Percentiles rank a stretch among this genome's conserved stretches.
phyloP scores from a whole-genome alignment of 2,113 vertebrate species.

The Periophthalmodon schlosseri region DNA sequence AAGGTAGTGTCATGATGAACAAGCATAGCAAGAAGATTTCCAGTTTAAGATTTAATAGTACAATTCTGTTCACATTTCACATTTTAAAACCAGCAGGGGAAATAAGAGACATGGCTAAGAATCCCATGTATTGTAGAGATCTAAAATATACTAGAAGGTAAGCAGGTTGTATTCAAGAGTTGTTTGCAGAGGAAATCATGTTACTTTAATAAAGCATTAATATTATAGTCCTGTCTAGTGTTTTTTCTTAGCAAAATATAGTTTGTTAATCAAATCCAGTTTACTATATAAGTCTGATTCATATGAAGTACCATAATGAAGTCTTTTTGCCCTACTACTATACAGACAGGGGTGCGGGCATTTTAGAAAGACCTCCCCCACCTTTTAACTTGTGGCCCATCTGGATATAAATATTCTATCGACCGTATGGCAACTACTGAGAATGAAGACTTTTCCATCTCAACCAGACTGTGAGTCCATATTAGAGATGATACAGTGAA shows the following conservation, averaged over 20 bases:
- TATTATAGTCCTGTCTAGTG: background rate
- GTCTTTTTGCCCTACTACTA: background rate
- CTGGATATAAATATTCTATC: conserved; percentile 13
- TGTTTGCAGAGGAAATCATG: background rate
- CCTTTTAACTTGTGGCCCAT: conserved; percentile 8
- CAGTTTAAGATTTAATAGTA: no score
- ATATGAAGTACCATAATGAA: background rate
- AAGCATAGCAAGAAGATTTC: no score
- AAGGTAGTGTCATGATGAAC: no score
- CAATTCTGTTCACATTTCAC: no score
- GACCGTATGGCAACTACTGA: conserved; percentile 8
- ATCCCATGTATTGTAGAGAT: no score
- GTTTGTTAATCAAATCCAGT: no score
- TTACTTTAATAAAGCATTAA: background rate
- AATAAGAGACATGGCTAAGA: no score
- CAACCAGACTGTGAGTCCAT: background rate
- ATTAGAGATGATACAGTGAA: conserved; percentile 40
- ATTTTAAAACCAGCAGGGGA: no score
- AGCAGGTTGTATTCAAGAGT: no score
- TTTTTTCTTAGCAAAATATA: background rate
- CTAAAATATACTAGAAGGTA: no score
- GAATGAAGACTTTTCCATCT: conserved; percentile 21
- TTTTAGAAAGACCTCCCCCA: conserved; percentile 1
- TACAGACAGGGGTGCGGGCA: background rate
- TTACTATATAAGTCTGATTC: background rate